Conservation (phyloP, 2,888 invertebrate genomes). For the Orthosia gothica region DNA sequence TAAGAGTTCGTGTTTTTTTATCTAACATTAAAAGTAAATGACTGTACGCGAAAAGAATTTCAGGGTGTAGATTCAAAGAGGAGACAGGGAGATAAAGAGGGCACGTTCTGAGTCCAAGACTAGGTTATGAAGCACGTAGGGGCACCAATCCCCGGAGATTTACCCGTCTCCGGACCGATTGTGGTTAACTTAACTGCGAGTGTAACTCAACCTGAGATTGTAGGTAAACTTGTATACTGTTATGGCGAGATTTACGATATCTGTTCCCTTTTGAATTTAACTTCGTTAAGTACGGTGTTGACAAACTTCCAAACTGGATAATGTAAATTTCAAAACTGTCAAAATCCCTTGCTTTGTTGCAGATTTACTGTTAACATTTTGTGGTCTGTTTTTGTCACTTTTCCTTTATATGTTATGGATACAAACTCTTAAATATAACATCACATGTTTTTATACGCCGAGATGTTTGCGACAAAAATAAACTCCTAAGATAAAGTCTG, state of each 20-base stretch:
- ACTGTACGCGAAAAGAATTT: conserved; percentile 30
- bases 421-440: conserved; percentile 8
- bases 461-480: conserved; percentile 50
- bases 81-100: conserved; percentile 33
- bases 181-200: conserved; percentile 69
- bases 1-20: conserved; percentile 30
- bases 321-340: conserved; percentile 47
- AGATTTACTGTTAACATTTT: conserved; percentile 18
- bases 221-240: conserved; percentile 65
- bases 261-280: conserved; percentile 65
- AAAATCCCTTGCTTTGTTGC: conserved; percentile 19
- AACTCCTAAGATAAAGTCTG: conserved; percentile 38
- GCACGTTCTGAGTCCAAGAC: conserved; percentile 41
- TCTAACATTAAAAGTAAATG: conserved; percentile 37
- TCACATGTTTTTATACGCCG: conserved; percentile 8
- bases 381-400: conserved; percentile 13
- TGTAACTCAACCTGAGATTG: conserved; percentile 61
- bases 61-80: conserved; percentile 28
- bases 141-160: conserved; percentile 72
- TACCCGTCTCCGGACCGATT: conserved; percentile 72
- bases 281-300: conserved; percentile 60
- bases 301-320: conserved; percentile 56
- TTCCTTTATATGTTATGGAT: not conserved
- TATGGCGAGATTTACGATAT: conserved; percentile 68
- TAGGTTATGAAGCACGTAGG: conserved; percentile 64